Evolutionary conservation across 2,888 invertebrate species (phyloP).

Genomic region (Busseola fusca): DNA sequence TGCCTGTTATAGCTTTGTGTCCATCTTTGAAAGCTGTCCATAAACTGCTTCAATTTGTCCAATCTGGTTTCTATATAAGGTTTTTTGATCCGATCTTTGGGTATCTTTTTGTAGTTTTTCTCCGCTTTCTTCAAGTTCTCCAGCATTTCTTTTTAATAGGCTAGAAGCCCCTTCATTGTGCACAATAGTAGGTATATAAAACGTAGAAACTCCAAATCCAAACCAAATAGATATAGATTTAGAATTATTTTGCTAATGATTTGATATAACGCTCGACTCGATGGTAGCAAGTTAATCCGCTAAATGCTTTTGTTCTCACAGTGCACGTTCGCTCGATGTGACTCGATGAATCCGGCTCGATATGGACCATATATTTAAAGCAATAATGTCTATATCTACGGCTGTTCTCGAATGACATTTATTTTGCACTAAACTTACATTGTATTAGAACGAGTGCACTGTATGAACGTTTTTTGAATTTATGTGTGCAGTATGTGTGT

Average conservation of each 20-base stretch:
- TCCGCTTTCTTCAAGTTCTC: neutral
- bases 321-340: neutral
- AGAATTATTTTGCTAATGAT: neutral
- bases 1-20: no score
- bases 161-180: neutral
- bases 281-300: neutral
- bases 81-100: constrained; percentile 1
- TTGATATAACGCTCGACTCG: neutral
- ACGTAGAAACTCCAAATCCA: neutral
- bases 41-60: no score
- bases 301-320: constrained; percentile 2
- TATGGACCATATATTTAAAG: neutral
- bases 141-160: constrained; percentile 3
- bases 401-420: no score
- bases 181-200: no score
- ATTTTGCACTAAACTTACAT: no score
- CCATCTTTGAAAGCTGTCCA: no score
- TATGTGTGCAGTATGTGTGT: no score
- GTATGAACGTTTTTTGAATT: no score
- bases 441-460: no score
- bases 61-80: no score
- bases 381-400: no score
- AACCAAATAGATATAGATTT: neutral
- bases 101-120: neutral
- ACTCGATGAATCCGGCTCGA: constrained; percentile 2